Conservation (phyloP, 2,888 invertebrate genomes). For the Himalopsyche tibetana region DNA sequence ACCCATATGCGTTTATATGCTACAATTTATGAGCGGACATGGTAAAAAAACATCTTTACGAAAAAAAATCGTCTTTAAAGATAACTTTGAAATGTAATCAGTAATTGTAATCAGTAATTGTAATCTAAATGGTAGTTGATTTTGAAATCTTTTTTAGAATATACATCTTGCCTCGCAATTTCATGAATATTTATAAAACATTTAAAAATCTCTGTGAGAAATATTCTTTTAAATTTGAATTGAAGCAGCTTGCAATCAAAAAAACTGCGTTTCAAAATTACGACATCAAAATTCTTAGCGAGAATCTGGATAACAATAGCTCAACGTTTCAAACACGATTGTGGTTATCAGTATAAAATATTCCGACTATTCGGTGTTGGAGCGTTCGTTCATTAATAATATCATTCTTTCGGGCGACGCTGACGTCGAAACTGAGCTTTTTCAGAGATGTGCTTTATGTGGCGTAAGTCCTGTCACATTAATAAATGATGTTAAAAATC, state of each 20-base stretch:
- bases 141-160: too few species aligned
- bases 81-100: too few species aligned
- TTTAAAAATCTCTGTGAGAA: too few species aligned
- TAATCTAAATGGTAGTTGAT: too few species aligned
- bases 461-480: constrained; percentile 40
- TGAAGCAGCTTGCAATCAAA: neutral
- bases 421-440: constrained; percentile 32
- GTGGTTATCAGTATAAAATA: constrained; percentile 29
- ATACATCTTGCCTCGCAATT: too few species aligned
- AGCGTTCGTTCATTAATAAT: constrained; percentile 35
- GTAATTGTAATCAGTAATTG: too few species aligned
- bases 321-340: constrained; percentile 19
- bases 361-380: constrained; percentile 36
- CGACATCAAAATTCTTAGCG: constrained; percentile 1
- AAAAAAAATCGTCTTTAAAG: too few species aligned
- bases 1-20: too few species aligned
- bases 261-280: neutral
- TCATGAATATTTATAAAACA: too few species aligned
- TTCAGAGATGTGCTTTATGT: constrained; percentile 40
- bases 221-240: too few species aligned
- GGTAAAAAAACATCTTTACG: too few species aligned
- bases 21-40: too few species aligned
- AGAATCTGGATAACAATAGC: neutral
- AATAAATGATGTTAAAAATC: constrained; percentile 37
- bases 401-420: constrained; percentile 27